Percentiles rank a stretch among this genome's conserved stretches.
These are phyloP conservation scores for Chloroclysta siterata DNA, from an alignment of 2,888 invertebrate species.

Conservation along the genomic window DNA sequence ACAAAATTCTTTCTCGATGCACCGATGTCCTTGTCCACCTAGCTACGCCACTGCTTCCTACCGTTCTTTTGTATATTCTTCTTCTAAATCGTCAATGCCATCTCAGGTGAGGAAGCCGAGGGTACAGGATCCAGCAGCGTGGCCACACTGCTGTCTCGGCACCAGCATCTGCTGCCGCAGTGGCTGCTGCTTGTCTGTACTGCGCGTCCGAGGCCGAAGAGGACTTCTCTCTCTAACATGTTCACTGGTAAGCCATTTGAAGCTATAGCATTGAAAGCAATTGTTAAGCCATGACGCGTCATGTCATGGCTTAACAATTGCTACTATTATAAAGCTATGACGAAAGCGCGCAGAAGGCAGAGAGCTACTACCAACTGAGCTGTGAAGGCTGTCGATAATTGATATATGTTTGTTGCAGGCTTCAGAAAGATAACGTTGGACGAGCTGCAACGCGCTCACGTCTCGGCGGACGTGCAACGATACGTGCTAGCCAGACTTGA, in stretches of 20 bases:
- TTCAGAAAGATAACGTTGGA: constrained; percentile 97
- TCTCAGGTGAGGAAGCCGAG: constrained; percentile 26
- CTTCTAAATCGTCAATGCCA: no score
- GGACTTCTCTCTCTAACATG: constrained; percentile 91
- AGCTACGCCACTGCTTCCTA: no score
- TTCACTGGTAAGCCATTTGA: constrained; percentile 85
- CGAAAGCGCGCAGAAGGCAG: no score
- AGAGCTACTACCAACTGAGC: no score
- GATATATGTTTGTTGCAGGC: constrained; percentile 63
- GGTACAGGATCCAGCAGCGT: constrained; percentile 85
- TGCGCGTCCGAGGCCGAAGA: constrained; percentile 93
- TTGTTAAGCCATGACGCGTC: no score
- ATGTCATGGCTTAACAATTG: no score
- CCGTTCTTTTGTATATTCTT: no score
- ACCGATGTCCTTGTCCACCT: no score
- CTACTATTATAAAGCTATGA: no score
- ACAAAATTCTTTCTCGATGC: no score
- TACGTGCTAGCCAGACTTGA: constrained; percentile 96
- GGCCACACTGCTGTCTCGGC: constrained; percentile 93
- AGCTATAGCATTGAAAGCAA: no score
- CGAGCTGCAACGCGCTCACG: constrained; percentile 94
- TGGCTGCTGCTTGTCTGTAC: constrained; percentile 97
- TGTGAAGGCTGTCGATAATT: no score
- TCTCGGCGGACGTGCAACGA: constrained; percentile 97
- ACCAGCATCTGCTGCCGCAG: constrained; percentile 95